Conservation (phyloP, 2,113 vertebrate species). For the Acanthochromis polyacanthus region DNA sequence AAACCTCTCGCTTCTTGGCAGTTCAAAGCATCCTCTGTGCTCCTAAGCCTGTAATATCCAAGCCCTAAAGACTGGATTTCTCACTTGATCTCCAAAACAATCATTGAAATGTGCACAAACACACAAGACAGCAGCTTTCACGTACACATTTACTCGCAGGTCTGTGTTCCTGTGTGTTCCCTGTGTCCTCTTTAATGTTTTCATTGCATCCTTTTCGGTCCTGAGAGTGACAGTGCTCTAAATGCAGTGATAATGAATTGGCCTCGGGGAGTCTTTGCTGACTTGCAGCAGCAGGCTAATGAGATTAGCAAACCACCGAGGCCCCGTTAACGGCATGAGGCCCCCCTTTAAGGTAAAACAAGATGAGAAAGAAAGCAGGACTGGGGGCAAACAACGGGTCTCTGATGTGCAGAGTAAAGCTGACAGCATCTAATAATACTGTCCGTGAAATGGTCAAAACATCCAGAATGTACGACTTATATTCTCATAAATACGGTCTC, state of each 20-base stretch:
- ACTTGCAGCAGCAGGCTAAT: slow-evolving; percentile 70
- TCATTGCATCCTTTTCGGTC: slow-evolving; percentile 48
- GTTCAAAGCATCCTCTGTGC: slow-evolving; percentile 65
- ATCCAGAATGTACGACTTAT: no score
- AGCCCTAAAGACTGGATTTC: slow-evolving; percentile 31
- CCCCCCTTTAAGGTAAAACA: slow-evolving; percentile 38
- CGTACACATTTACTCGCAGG: slow-evolving; percentile 6
- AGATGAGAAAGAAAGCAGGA: slow-evolving; percentile 39
- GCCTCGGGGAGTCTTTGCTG: slow-evolving; percentile 69
- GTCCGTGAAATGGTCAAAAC: background rate
- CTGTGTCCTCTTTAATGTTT: slow-evolving; percentile 32
- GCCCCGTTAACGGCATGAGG: slow-evolving; percentile 48
- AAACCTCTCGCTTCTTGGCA: slow-evolving; percentile 12
- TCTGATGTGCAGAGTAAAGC: slow-evolving; percentile 29
- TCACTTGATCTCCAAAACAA: slow-evolving; percentile 17
- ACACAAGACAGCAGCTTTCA: background rate
- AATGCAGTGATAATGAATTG: slow-evolving; percentile 70
- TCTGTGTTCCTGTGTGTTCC: background rate
- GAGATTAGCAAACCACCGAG: slow-evolving; percentile 62
- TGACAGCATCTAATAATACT: background rate
- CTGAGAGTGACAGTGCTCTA: slow-evolving; percentile 51
- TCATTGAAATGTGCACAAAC: background rate
- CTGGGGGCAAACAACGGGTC: slow-evolving; percentile 1
- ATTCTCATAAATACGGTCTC: background rate
- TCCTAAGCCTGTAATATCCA: slow-evolving; percentile 50